phyloP scores from a whole-genome alignment of 2,797 vertebrate species.

The Chromis chromis region DNA sequence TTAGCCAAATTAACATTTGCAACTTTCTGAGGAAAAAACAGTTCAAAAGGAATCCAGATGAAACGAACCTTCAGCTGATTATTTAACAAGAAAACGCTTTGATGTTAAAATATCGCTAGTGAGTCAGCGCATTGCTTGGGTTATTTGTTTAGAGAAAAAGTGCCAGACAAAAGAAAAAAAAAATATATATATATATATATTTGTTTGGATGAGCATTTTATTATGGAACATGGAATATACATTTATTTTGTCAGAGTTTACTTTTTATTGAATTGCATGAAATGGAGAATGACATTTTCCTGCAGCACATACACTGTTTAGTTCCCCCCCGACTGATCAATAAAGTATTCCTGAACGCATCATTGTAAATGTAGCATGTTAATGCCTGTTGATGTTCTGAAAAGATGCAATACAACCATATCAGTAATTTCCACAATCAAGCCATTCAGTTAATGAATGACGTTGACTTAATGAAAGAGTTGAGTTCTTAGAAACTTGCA shows the following conservation, averaged over 20 bases:
- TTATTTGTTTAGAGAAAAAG: slow-evolving; percentile 18
- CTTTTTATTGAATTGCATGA: slow-evolving; percentile 28
- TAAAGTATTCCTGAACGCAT: slow-evolving; percentile 40
- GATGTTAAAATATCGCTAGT: slow-evolving; percentile 46
- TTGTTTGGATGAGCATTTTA: slow-evolving; percentile 41
- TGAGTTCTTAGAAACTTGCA: background rate
- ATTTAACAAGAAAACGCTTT: slow-evolving; percentile 44
- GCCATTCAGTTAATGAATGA: background rate
- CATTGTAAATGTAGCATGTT: background rate
- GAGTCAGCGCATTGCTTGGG: slow-evolving; percentile 48
- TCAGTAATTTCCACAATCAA: background rate
- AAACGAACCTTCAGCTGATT: slow-evolving; percentile 40
- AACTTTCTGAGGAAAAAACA: slow-evolving; percentile 18
- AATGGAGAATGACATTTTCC: slow-evolving; percentile 10
- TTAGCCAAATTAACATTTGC: slow-evolving; percentile 33
- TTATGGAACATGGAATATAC: slow-evolving; percentile 9
- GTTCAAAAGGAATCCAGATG: slow-evolving; percentile 43
- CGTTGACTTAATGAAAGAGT: background rate
- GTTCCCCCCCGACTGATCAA: slow-evolving; percentile 31
- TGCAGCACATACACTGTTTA: slow-evolving; percentile 17
- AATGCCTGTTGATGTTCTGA: background rate
- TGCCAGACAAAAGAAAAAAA: slow-evolving; percentile 19
- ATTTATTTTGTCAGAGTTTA: slow-evolving; percentile 38
- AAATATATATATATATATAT: background rate
- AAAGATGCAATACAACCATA: background rate